Conservation (phyloP, 2,797 vertebrate genomes). For the Pogoniulus pusillus region DNA sequence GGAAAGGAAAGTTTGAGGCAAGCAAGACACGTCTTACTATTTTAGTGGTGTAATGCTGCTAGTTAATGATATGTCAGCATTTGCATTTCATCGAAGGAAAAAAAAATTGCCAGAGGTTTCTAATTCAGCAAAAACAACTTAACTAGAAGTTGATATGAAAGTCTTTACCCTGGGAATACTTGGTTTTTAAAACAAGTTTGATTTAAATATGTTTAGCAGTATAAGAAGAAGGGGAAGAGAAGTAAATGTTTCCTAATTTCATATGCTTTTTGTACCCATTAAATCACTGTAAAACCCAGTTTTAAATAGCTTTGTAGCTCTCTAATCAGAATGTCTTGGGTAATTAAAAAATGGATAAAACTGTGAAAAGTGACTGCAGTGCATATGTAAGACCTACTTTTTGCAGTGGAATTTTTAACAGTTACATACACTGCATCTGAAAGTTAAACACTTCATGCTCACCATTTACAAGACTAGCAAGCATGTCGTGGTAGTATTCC, state of each 20-base stretch:
- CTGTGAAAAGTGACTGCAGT: conserved; percentile 30
- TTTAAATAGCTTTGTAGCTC: conserved; percentile 52
- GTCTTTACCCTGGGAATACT: conserved; percentile 58
- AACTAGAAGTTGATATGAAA: conserved; percentile 28
- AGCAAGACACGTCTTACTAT: conserved; percentile 3
- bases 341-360: conserved; percentile 43
- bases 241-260: conserved; percentile 59
- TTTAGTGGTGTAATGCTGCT: conserved; percentile 27
- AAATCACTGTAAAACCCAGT: conserved; percentile 24
- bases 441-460: conserved; percentile 17
- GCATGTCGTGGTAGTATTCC: neutral
- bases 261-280: conserved; percentile 26
- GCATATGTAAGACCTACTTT: conserved; percentile 28
- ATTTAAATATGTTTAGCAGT: conserved; percentile 47
- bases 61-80: conserved; percentile 49
- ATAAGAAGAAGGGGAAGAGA: conserved; percentile 40
- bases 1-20: conserved; percentile 38
- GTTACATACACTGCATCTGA: conserved; percentile 15
- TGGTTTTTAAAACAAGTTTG: conserved; percentile 54
- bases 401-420: conserved; percentile 28
- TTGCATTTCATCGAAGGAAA: conserved; percentile 55
- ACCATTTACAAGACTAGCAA: neutral
- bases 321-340: conserved; percentile 50
- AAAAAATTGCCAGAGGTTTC: conserved; percentile 57
- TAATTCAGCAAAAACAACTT: conserved; percentile 28